Evolutionary conservation across 2,797 vertebrate species (phyloP).

Genomic region (Sebastes taczanowskii): DNA sequence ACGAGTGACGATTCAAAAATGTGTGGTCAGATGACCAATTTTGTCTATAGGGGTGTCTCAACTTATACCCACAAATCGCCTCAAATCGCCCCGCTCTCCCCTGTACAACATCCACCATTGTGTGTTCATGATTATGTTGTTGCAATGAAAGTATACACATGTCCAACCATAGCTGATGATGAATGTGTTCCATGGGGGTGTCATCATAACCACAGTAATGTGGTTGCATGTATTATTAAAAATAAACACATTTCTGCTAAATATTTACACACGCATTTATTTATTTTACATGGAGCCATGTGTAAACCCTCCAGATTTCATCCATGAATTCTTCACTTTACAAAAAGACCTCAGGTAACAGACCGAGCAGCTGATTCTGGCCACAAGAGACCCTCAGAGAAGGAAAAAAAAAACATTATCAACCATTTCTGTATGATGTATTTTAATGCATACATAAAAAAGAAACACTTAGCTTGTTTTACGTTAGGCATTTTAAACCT

Average conservation of each 20-base stretch:
- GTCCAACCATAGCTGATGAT: not conserved
- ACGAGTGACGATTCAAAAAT: no score
- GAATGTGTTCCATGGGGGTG: not conserved
- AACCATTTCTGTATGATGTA: no score
- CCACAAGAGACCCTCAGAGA: no score
- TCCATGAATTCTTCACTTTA: not conserved
- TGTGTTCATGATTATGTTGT: not conserved
- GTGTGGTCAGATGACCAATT: no score
- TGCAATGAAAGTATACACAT: not conserved
- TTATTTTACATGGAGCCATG: not conserved
- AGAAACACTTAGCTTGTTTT: not conserved
- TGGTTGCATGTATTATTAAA: not conserved
- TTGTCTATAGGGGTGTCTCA: no score
- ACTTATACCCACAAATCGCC: no score
- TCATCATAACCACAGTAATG: not conserved
- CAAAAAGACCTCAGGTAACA: not conserved
- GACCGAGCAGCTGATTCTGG: no score
- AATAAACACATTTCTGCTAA: not conserved
- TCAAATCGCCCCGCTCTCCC: no score
- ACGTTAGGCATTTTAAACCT: not conserved
- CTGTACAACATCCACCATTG: not conserved
- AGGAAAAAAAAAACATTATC: no score
- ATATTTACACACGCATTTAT: not conserved
- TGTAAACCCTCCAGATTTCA: not conserved
- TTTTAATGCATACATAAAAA: not conserved